phyloP scores from a whole-genome alignment of 2,797 vertebrate genomes.

The Cyclura pinguis region DNA sequence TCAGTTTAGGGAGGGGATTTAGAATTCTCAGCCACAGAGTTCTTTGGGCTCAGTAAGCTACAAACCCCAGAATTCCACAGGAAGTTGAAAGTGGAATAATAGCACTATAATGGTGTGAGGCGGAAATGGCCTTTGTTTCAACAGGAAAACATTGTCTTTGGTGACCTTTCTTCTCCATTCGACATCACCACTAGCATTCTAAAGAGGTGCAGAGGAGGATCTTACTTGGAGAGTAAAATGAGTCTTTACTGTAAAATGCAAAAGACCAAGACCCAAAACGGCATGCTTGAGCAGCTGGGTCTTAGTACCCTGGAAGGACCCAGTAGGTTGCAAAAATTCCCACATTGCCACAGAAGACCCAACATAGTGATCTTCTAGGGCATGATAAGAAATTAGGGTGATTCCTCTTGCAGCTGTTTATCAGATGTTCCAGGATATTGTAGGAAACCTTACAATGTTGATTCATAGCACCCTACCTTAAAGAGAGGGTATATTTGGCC shows the following conservation, averaged over 20 bases:
- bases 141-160: not conserved
- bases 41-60: too few relatives aligned
- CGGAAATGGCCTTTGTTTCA: not conserved
- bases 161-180: not conserved
- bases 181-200: too few relatives aligned
- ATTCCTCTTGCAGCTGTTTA: too few relatives aligned
- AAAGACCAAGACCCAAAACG: too few relatives aligned
- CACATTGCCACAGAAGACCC: too few relatives aligned
- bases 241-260: not conserved
- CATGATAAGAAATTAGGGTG: not conserved
- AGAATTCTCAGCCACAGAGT: too few relatives aligned
- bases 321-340: not conserved
- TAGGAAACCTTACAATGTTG: not conserved
- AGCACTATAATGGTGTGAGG: too few relatives aligned
- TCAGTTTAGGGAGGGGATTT: too few relatives aligned
- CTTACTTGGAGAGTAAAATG: not conserved
- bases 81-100: too few relatives aligned
- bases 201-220: not conserved
- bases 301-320: not conserved
- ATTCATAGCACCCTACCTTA: not conserved
- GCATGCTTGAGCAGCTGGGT: not conserved
- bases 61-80: too few relatives aligned
- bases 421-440: not conserved
- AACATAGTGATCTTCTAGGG: not conserved
- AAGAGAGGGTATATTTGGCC: not conserved